phyloP scores from a whole-genome alignment of 2,797 vertebrate species.

The Pangasius sanitwongsei region DNA sequence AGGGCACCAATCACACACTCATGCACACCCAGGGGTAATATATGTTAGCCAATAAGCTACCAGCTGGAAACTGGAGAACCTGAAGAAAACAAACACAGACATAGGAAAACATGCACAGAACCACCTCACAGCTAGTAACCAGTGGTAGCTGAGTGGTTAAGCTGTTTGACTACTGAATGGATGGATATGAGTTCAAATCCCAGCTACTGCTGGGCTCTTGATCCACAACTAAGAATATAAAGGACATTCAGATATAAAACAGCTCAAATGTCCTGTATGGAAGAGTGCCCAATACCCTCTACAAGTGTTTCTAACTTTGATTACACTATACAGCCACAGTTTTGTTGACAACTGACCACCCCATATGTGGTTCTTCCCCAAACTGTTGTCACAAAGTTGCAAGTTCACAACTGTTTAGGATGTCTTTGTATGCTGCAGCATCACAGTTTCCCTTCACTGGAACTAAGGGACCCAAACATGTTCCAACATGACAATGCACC shows the following conservation, averaged over 20 bases:
- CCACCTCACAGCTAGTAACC: background rate
- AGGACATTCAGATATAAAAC: background rate
- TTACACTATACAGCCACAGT: background rate
- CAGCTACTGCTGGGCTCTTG: background rate
- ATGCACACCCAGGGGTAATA: background rate
- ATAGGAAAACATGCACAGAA: too few species aligned
- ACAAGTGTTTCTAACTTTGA: background rate
- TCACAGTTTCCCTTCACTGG: background rate
- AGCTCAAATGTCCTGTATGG: background rate
- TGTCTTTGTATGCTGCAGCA: background rate
- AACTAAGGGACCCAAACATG: background rate
- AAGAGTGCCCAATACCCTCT: background rate
- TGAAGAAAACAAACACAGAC: too few species aligned
- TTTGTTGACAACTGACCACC: background rate
- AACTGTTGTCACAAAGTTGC: background rate
- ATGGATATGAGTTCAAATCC: background rate
- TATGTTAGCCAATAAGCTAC: background rate
- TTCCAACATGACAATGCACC: background rate
- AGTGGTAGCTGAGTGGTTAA: background rate
- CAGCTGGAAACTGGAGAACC: background rate
- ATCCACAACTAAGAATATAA: background rate
- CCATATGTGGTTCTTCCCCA: background rate
- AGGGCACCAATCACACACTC: background rate
- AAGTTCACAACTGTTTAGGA: background rate
- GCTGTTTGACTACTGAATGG: background rate